Base-by-base conservation (phyloP, 35 echinoderm and acorn worm species). In the Ophioderma brevispina region DNA sequence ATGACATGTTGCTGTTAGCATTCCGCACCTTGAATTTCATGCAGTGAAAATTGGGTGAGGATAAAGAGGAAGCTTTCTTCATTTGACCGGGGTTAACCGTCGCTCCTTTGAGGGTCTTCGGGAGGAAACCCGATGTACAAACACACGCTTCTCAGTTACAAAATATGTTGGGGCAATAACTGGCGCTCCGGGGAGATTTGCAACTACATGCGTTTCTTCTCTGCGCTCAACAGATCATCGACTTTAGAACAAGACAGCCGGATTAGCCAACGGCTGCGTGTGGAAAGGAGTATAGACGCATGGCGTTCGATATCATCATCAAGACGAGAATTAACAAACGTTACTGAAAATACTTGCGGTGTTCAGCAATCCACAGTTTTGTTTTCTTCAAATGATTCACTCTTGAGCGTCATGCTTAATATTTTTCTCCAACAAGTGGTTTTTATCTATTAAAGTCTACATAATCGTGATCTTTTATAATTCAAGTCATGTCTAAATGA, bases 51-150 rank as follows among this genome's bases (percentile, higher is more conserved):
- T 70, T 70, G 59, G 59, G 10, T 70, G 59, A 8, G 59, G 59
- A 70, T 70, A 30, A 70, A 25, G 59, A 70, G 28, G 15, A 70
- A 70, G 59, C 59, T 25, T 30, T 70, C 59, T 70, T 70, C 59
- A 70, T 70, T 70, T 70, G 59, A 70, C 59, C 59, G 59, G 59
- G 59, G 59, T 70, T 70, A 70, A 25, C 28, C 28, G 59, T 70
- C 59, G 59, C 59, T 70, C 59, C 59, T 70, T 30, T 70, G 59
- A 70, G 59, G 59, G 59, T 70, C 59, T 70, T 25, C 59, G 59
- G 59, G 15, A 70, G 59, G 59, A 46, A 46, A 46, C 41, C 17
- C 17, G 41, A 46, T 46, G 41, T 46, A 70, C 59, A 70, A 70
- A 70, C 28, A 70, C 23, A 70, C 59, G 2, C 6, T 25, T 70